These are phyloP conservation scores for Scophthalmus maximus DNA, from an alignment of 2,113 vertebrate genomes.

Conservation along the genomic window DNA sequence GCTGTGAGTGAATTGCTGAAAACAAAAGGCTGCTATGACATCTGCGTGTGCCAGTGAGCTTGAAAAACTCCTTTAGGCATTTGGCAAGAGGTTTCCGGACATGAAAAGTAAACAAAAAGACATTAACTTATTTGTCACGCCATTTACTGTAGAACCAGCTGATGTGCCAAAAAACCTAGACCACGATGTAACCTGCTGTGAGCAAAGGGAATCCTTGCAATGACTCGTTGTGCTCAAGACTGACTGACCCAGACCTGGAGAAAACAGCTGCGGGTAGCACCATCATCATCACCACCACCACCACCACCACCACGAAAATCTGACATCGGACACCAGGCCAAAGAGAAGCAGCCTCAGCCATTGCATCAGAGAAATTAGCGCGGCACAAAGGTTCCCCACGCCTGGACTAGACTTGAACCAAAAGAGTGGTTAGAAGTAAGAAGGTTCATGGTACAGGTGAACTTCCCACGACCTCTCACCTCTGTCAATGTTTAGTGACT, in stretches of 20 bases:
- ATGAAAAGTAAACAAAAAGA: not conserved
- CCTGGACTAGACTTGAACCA: not conserved
- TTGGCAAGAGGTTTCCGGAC: not conserved
- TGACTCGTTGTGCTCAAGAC: not conserved
- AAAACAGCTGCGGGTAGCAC: not conserved
- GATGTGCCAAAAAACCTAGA: not conserved
- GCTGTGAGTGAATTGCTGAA: too few relatives aligned
- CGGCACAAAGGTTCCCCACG: not conserved
- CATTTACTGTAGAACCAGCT: not conserved
- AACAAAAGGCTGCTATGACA: too few relatives aligned
- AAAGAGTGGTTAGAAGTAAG: constrained; percentile 13
- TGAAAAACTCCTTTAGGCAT: too few relatives aligned
- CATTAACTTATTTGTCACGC: not conserved
- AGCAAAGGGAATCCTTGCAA: too few relatives aligned
- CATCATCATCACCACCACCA: not conserved
- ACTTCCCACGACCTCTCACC: constrained; percentile 30
- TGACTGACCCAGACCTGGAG: not conserved
- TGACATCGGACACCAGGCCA: not conserved
- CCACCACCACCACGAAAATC: not conserved
- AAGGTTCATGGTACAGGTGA: not conserved
- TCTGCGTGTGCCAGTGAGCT: too few relatives aligned
- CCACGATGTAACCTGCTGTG: too few relatives aligned
- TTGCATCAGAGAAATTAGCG: too few relatives aligned
- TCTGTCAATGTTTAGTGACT: constrained; percentile 62
- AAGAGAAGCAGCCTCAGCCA: not conserved